Evolutionary conservation across 1,140 invertebrate species (phyloP).

Genomic region (Micrasema minimum): DNA sequence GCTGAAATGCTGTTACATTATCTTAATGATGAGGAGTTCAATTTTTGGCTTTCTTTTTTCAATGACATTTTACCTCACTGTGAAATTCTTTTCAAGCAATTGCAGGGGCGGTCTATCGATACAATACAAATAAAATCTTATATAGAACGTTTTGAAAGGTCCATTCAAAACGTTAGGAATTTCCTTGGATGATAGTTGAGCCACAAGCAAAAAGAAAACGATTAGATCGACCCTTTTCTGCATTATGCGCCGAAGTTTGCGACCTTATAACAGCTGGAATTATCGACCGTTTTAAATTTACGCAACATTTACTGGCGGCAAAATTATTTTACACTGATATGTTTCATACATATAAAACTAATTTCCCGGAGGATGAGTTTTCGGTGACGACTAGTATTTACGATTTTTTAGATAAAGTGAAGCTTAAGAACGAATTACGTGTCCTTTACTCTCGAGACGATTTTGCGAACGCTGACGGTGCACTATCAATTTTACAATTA

Average conservation of each 20-base stretch:
- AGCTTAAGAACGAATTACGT: slow-evolving; percentile 1
- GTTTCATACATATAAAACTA: background rate
- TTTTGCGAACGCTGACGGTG: no score
- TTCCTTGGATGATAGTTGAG: slow-evolving; percentile 1
- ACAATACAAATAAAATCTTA: slow-evolving; percentile 1
- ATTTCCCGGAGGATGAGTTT: slow-evolving; percentile 13
- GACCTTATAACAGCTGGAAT: slow-evolving; percentile 5
- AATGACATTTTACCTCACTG: background rate
- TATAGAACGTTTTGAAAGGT: background rate
- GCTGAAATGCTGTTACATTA: slow-evolving; percentile 9
- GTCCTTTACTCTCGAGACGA: background rate
- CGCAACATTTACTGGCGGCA: background rate
- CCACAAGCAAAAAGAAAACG: slow-evolving; percentile 2
- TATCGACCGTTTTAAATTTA: slow-evolving; percentile 4
- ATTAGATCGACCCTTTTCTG: background rate
- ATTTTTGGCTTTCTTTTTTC: slow-evolving; percentile 6
- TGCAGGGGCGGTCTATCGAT: slow-evolving; percentile 2
- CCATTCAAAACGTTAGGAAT: background rate
- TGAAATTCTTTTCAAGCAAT: background rate
- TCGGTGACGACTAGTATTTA: background rate
- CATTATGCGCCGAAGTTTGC: background rate
- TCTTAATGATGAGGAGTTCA: slow-evolving; percentile 8
- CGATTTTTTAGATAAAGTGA: slow-evolving; percentile 14
- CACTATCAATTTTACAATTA: no score
- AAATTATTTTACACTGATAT: slow-evolving; percentile 9